Evolutionary conservation across 2,888 invertebrate species (phyloP).

Genomic region (Scrobipalpa costella): DNA sequence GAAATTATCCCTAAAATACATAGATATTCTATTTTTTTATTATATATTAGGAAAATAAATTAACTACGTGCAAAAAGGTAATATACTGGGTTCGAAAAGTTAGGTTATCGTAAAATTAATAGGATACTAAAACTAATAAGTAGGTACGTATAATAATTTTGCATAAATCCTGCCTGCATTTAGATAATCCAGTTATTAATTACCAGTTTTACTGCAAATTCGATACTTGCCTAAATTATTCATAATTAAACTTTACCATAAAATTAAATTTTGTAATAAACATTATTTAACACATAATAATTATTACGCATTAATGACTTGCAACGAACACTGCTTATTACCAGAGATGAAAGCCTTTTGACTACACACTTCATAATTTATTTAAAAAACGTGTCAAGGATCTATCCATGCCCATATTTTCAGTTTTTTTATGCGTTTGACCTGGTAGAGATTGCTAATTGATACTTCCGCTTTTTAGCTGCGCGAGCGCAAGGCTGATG

Average conservation of each 20-base stretch:
- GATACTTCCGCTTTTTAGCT: neutral
- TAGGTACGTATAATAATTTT: too few relatives aligned
- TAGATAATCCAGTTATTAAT: too few relatives aligned
- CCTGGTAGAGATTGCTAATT: neutral
- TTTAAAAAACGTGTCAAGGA: slow-evolving; percentile 23
- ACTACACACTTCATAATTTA: slow-evolving; percentile 40
- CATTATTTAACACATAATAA: neutral
- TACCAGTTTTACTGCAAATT: too few relatives aligned
- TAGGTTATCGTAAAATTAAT: too few relatives aligned
- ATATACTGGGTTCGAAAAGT: too few relatives aligned
- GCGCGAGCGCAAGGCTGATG: slow-evolving; percentile 6
- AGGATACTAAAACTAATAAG: too few relatives aligned
- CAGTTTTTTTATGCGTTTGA: slow-evolving; percentile 21
- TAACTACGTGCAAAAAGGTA: too few relatives aligned
- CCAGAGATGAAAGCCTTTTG: neutral
- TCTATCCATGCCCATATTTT: slow-evolving; percentile 20
- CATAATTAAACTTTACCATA: neutral
- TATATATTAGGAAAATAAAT: too few relatives aligned
- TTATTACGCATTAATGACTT: neutral
- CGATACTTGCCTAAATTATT: too few relatives aligned
- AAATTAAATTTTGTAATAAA: neutral
- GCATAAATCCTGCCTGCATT: too few relatives aligned
- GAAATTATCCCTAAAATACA: too few relatives aligned
- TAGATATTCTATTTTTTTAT: too few relatives aligned
- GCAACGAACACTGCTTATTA: slow-evolving; percentile 3